Evolutionary conservation across 2,888 invertebrate genomes (phyloP), one percentile per base, ranked within the genome.

Genomic region (Trichopria drosophilae): DNA sequence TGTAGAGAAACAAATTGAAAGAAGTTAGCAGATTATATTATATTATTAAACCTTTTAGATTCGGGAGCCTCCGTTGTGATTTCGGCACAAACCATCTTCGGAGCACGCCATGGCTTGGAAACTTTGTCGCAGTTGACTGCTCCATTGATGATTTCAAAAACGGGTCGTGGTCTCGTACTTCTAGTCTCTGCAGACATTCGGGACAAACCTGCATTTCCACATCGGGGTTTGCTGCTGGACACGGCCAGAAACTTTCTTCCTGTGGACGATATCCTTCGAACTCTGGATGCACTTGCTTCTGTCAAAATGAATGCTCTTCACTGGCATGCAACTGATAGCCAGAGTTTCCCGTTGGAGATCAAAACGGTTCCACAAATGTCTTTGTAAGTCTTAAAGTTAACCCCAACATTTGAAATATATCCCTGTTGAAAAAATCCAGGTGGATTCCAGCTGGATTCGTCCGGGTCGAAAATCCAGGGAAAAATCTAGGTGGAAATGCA

Each of bases 261-360:
- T 0, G 73, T 92, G 56, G 73, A 72, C 10, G 81, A 81, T 35
- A 84, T 92, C 15, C 81, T 83, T 62, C 82, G 81, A 58, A 88
- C 87, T 36, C 78, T 94, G 58, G 88, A 93, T 63, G 93, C 84
- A 2, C 91, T 96, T 88, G 87, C 89, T 1, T 82, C 88, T 13
- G 87, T 87, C 39, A 96, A 96, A 76, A 77, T 96, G 79, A 96
- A 96, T 70, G 89, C 93, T 0, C 83, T 96, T 34, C 96, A 96
- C 70, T 96, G 95, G 94, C 91, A 92, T 69, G 85, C 85, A 0
- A 88, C 90, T 0, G 96, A 96, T 75, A 85, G 91, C 1, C 94
- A 95, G 61, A 93, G 94, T 64, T 96, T 95, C 75, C 95, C 96
- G 0, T 79, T 93, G 66, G 86, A 88, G 66, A 84, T 88, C 0